Evolutionary conservation across 2,888 invertebrate species (phyloP).

Genomic region (Anorthoa munda): DNA sequence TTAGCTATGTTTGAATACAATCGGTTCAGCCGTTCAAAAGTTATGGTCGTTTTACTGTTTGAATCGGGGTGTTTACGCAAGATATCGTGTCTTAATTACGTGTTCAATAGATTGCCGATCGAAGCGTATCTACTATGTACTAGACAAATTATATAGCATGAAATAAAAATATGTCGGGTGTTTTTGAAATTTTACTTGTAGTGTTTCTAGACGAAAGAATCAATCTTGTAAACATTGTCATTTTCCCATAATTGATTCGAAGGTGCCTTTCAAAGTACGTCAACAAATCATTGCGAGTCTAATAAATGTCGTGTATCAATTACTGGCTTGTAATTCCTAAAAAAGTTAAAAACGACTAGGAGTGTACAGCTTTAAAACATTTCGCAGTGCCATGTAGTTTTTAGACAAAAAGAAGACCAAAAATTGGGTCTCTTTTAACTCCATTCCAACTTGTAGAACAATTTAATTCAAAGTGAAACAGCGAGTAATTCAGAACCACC

Average conservation of each 20-base stretch:
- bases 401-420: neutral
- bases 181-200: too few relatives aligned
- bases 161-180: too few relatives aligned
- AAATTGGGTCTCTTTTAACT: slow-evolving; percentile 4
- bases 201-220: neutral
- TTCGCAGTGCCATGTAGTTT: neutral
- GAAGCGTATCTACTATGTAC: too few relatives aligned
- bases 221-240: neutral
- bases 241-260: neutral
- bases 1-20: too few relatives aligned
- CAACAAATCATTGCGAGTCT: neutral
- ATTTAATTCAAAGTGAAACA: slow-evolving; percentile 28
- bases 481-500: slow-evolving; percentile 15
- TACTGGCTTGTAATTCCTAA: neutral
- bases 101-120: too few relatives aligned
- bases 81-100: too few relatives aligned
- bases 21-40: too few relatives aligned
- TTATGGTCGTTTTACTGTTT: too few relatives aligned
- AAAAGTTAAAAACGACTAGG: neutral
- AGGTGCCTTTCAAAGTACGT: neutral
- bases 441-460: slow-evolving; percentile 25
- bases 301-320: neutral
- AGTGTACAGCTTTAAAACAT: neutral
- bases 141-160: too few relatives aligned
- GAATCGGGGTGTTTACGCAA: too few relatives aligned